phyloP scores from a whole-genome alignment of 2,888 invertebrate genomes.

The Hyppa rectilinea region DNA sequence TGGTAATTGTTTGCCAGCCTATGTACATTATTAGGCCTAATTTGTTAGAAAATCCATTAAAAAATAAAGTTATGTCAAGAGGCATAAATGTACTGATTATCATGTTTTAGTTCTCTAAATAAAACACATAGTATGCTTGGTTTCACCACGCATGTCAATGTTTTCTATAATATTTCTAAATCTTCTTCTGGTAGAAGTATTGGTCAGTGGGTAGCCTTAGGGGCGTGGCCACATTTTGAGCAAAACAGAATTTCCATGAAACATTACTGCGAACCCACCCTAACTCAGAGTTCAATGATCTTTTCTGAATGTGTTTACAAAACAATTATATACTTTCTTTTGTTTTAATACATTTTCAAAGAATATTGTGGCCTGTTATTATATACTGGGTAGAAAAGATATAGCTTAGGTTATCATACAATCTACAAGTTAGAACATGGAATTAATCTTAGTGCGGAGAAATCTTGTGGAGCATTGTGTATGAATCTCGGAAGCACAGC shows the following conservation, averaged over 20 bases:
- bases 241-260: background rate
- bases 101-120: background rate
- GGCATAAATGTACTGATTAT: too few relatives aligned
- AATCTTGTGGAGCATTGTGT: background rate
- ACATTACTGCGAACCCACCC: background rate
- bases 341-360: background rate
- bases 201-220: too few relatives aligned
- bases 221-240: background rate
- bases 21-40: background rate
- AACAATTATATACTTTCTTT: constrained; percentile 1
- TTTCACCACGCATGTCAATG: background rate
- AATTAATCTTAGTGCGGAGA: background rate
- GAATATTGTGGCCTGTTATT: background rate
- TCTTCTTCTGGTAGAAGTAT: background rate
- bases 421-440: background rate
- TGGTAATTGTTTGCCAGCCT: background rate
- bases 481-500: background rate
- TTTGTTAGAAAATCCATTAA: too few relatives aligned
- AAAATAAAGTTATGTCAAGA: background rate
- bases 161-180: background rate
- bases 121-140: too few relatives aligned
- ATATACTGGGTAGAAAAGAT: background rate
- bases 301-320: constrained; percentile 22
- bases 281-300: constrained; percentile 22
- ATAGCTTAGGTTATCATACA: background rate